Percentiles rank a stretch among this genome's conserved stretches.
These are phyloP conservation scores for Ailurus styani DNA, from an alignment of 2,113 vertebrate genomes.

Conservation along the genomic window DNA sequence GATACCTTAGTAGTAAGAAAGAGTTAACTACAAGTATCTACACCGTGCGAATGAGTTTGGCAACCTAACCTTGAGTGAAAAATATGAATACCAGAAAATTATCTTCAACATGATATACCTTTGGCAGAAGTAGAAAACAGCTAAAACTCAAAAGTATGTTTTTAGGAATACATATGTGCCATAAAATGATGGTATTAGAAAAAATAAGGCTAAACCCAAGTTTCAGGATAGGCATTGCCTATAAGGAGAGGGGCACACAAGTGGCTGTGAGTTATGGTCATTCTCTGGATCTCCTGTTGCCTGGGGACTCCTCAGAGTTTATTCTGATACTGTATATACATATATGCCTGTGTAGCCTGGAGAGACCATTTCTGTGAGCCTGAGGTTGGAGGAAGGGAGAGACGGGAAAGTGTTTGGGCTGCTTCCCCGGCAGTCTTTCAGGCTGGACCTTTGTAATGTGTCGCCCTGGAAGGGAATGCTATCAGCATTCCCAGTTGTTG, in stretches of 20 bases:
- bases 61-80: neutral
- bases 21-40: neutral
- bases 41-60: fast-evolving
- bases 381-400: neutral
- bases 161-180: neutral
- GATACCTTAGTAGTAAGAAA: fast-evolving
- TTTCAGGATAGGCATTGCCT: neutral
- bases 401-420: neutral
- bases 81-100: neutral
- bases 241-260: fast-evolving
- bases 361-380: neutral
- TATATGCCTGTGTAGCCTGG: fast-evolving
- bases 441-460: fast-evolving
- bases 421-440: neutral
- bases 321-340: fast-evolving
- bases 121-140: neutral
- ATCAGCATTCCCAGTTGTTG: fast-evolving
- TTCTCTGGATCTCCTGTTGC: fast-evolving
- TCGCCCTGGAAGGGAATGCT: neutral
- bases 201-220: neutral
- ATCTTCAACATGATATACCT: neutral
- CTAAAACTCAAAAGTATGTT: neutral
- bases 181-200: neutral
- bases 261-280: fast-evolving
- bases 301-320: too few species aligned